Conservation (phyloP, 2,113 vertebrate species). For the Oncorhynchus tshawytscha region DNA sequence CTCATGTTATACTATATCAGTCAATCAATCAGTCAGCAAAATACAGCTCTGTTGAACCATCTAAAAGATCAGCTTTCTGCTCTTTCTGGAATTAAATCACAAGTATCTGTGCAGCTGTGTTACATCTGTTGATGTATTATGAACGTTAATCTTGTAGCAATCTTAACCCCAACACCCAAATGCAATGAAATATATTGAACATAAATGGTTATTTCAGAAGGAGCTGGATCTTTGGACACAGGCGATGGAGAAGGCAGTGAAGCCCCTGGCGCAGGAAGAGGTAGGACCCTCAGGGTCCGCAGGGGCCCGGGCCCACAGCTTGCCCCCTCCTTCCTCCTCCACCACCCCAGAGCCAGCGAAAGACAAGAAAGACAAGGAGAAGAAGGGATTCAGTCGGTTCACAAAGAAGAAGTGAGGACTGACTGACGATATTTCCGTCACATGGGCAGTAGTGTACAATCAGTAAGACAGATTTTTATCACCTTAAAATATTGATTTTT, state of each 20-base stretch:
- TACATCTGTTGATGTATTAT: neutral
- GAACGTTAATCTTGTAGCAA: neutral
- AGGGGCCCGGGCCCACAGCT: slow-evolving; percentile 79
- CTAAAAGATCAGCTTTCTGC: neutral
- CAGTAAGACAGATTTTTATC: slow-evolving; percentile 50
- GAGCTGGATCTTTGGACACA: slow-evolving; percentile 90
- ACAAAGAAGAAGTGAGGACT: slow-evolving; percentile 87
- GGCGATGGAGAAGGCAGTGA: slow-evolving; percentile 79
- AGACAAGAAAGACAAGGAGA: slow-evolving; percentile 82
- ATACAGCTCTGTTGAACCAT: neutral
- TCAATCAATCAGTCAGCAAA: too few relatives aligned
- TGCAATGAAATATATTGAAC: neutral
- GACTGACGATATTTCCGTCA: slow-evolving; percentile 33
- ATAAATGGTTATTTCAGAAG: slow-evolving; percentile 68
- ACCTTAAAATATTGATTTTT: slow-evolving; percentile 15
- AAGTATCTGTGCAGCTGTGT: too few relatives aligned
- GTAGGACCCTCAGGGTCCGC: slow-evolving; percentile 75
- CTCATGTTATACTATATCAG: too few relatives aligned
- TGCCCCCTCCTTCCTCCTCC: slow-evolving; percentile 77
- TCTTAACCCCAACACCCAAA: too few relatives aligned
- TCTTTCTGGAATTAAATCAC: neutral
- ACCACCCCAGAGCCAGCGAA: slow-evolving; percentile 65
- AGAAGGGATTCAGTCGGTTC: slow-evolving; percentile 82
- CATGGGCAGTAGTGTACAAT: slow-evolving; percentile 47
- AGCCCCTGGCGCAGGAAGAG: slow-evolving; percentile 73